Evolutionary conservation across 1,140 invertebrate genomes (phyloP).

Genomic region (Caenorhabditis briggsae): DNA sequence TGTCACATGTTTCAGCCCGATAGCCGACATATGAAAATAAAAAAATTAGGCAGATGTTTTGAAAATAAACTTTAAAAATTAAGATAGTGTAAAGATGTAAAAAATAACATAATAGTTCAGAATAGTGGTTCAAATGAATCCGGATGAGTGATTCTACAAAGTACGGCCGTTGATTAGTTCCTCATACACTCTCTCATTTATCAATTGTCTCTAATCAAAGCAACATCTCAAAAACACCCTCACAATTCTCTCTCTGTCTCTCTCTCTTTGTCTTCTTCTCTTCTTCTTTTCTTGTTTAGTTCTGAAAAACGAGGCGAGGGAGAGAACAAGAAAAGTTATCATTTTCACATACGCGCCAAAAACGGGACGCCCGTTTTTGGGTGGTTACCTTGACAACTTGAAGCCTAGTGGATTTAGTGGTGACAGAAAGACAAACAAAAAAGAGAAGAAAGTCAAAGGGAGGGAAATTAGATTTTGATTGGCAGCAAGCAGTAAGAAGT

Average conservation of each 20-base stretch:
- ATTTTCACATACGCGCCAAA: neutral
- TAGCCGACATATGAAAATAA: too few species aligned
- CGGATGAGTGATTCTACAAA: neutral
- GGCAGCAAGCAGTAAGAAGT: neutral
- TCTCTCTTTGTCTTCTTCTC: neutral
- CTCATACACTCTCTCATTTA: neutral
- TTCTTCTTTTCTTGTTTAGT: neutral
- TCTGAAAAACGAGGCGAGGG: too few species aligned
- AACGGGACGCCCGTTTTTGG: neutral
- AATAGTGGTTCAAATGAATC: neutral
- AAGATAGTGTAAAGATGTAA: neutral
- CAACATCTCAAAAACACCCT: neutral
- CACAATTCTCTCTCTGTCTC: neutral
- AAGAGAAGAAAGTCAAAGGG: neutral
- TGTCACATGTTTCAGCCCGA: too few species aligned
- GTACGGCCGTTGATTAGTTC: neutral
- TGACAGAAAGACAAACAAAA: neutral
- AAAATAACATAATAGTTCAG: neutral
- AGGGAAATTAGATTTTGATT: neutral
- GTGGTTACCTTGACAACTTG: slow-evolving; percentile 10
- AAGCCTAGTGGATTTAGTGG: neutral
- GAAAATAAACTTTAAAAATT: too few species aligned
- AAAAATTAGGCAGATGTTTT: too few species aligned
- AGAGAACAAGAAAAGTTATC: neutral
- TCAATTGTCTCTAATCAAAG: neutral